phyloP scores from a whole-genome alignment of 2,888 invertebrate genomes.

The Drosophila meridionalis region DNA sequence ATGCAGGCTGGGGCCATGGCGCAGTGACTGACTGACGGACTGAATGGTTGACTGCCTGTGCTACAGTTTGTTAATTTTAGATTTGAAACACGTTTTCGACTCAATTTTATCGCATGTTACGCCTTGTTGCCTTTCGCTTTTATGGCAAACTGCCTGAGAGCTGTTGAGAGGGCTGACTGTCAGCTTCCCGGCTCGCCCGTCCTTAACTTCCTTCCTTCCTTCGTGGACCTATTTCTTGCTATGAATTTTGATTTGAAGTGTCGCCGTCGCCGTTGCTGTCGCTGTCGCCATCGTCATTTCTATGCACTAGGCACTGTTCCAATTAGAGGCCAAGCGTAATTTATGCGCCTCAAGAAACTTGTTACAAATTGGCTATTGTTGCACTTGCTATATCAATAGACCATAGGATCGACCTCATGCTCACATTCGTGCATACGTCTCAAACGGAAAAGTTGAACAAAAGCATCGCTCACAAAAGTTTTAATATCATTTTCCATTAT shows the following conservation, averaged over 20 bases:
- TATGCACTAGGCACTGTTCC: slow-evolving; percentile 59
- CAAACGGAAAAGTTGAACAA: slow-evolving; percentile 61
- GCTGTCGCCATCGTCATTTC: slow-evolving; percentile 51
- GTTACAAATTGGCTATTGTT: slow-evolving; percentile 78
- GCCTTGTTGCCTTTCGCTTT: slow-evolving; percentile 81
- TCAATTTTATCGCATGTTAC: slow-evolving; percentile 84
- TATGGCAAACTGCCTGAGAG: slow-evolving; percentile 46
- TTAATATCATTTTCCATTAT: slow-evolving; percentile 78
- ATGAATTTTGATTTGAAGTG: slow-evolving; percentile 79
- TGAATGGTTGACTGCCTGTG: slow-evolving; percentile 43
- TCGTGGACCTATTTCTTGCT: slow-evolving; percentile 24
- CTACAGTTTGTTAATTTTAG: slow-evolving; percentile 78
- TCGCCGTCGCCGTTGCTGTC: slow-evolving; percentile 35
- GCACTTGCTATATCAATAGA: slow-evolving; percentile 54
- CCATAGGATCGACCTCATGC: not conserved
- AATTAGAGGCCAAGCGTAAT: slow-evolving; percentile 77
- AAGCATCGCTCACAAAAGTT: slow-evolving; percentile 65
- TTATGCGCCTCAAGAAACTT: slow-evolving; percentile 75
- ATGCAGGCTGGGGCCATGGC: slow-evolving; percentile 63
- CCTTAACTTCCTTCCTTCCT: not conserved
- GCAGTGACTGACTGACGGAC: slow-evolving; percentile 34
- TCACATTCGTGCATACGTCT: slow-evolving; percentile 33
- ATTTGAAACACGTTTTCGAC: slow-evolving; percentile 83
- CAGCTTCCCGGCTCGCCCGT: not conserved
- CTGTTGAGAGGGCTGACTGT: too few species aligned